Conservation (phyloP, 2,888 invertebrate species). For the Kryphioiulus occultus region DNA sequence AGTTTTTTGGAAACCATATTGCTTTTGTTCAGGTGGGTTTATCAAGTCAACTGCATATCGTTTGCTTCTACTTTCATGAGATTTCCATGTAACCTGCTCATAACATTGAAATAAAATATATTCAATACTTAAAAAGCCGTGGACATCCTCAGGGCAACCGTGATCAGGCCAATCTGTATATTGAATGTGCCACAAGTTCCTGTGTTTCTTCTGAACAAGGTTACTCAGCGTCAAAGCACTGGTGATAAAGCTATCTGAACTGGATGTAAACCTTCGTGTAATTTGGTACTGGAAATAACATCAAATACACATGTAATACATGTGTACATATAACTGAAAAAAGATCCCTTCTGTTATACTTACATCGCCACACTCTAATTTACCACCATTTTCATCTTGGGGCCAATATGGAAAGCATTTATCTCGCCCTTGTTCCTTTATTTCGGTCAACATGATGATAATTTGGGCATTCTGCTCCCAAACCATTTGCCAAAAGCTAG, state of each 20-base stretch:
- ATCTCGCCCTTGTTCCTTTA: constrained; percentile 62
- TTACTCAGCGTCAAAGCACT: constrained; percentile 62
- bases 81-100: not conserved
- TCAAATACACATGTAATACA: not conserved
- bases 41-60: too few relatives aligned
- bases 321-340: not conserved
- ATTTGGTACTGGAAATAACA: constrained; percentile 71
- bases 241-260: constrained; percentile 62
- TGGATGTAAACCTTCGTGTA: constrained; percentile 66
- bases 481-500: constrained; percentile 85
- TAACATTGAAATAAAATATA: not conserved
- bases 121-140: constrained; percentile 70
- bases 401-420: constrained; percentile 66
- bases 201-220: constrained; percentile 56
- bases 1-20: not conserved
- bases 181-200: constrained; percentile 79
- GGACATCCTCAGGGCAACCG: constrained; percentile 72
- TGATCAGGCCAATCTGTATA: constrained; percentile 78
- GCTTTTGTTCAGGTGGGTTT: not conserved
- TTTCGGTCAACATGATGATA: constrained; percentile 77
- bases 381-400: constrained; percentile 61
- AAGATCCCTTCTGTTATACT: constrained; percentile 51
- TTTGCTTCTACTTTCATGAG: too few relatives aligned
- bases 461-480: constrained; percentile 88
- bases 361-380: constrained; percentile 61